Evolutionary conservation across 1,140 invertebrate species (phyloP).

Genomic region (Dysdera silvatica): DNA sequence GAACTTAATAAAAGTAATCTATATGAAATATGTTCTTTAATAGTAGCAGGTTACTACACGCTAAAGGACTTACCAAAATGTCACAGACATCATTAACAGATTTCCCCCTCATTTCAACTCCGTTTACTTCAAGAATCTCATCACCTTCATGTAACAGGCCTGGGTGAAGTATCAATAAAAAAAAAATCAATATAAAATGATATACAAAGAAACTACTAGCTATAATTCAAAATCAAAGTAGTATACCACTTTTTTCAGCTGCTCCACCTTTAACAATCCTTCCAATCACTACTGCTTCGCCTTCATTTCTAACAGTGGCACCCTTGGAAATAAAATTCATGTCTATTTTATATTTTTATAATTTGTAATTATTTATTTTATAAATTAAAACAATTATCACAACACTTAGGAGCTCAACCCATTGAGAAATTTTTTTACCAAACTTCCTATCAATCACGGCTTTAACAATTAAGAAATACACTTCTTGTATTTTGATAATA

Average conservation of each 20-base stretch:
- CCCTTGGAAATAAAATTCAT: conserved; percentile 62
- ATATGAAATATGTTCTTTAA: not conserved
- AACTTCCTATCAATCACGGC: too few species aligned
- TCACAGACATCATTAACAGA: conserved; percentile 96
- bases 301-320: conserved; percentile 51
- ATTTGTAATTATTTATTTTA: too few species aligned
- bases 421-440: too few species aligned
- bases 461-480: too few species aligned
- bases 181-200: not conserved
- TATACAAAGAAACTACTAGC: not conserved
- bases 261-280: conserved; percentile 51
- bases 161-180: conserved; percentile 22
- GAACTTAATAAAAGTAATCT: conserved; percentile 20
- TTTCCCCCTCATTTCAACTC: conserved; percentile 89
- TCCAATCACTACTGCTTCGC: conserved; percentile 47
- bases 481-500: too few species aligned
- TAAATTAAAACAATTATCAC: too few species aligned
- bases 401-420: too few species aligned
- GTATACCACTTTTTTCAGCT: conserved; percentile 49
- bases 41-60: conserved; percentile 33
- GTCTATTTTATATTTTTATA: not conserved
- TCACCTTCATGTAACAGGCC: conserved; percentile 89
- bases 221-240: not conserved
- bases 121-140: conserved; percentile 80
- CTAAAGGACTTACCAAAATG: conserved; percentile 54